Evolutionary conservation across 1,140 invertebrate species (phyloP), one percentile per base, ranked within the genome.

Genomic region (Macrosteles quadrilineatus): DNA sequence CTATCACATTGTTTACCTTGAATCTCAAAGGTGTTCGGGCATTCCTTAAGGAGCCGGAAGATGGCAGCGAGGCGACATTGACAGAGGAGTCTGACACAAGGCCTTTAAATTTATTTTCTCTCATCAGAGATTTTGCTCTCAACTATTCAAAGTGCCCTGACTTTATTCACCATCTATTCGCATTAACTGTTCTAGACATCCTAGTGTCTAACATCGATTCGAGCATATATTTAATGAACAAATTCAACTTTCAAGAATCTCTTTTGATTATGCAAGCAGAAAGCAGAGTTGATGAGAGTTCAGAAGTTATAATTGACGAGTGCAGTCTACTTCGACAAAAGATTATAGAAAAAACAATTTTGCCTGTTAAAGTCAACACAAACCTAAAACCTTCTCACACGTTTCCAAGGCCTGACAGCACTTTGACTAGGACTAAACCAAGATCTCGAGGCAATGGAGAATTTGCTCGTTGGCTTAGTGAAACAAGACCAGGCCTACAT

Each of bases 401-500:
- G 2, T 36, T 25, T 2, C 67, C 67, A 25, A 29, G 27, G 27
- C n/a, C 14, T 23, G 29, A 23, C 29, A 62, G 66, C 25, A 43
- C 55, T 43, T 30, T 32, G 23, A 19, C 19, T 14, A 67, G 30
- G 14, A 65, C 23, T 23, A 67, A 36, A 21, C 32, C 23, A 4
- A 43, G 25, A 27, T 64, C 64, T 29, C 45, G 53, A 1, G 40
- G 36, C 17, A 45, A 57, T 21, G 64, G 50, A 6, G 71, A 72
- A 23, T 3, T 72, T n/a, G 19, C 29, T 23, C 64, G 57, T n/a
- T 72, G 70, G 23, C 25, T 72, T 21, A 62, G 55, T n/a, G 71
- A 70, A n/a, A 72, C 71, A 9, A 70, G 55, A 50, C 31, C 64
- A 2, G 62, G 68, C 29, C 30, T 72, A 2, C 71, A 72, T 68